Evolutionary conservation across 2,797 vertebrate species (phyloP).

Genomic region (Apodemus agrarius): DNA sequence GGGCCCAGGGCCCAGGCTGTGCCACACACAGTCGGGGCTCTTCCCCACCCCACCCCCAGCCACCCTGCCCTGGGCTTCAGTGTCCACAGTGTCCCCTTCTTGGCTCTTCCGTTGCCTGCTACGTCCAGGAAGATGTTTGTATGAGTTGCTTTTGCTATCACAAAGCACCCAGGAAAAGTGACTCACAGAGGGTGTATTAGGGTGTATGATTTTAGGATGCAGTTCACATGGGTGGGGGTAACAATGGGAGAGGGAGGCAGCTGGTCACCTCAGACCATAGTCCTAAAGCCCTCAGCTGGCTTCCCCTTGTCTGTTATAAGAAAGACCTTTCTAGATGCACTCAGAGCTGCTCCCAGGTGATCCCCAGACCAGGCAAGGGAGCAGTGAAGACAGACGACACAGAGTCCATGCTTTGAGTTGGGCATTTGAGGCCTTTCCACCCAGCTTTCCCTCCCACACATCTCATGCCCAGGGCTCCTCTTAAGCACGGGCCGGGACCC

Average conservation of each 20-base stretch:
- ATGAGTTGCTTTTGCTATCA: neutral
- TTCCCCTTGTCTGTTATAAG: neutral
- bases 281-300: neutral
- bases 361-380: neutral
- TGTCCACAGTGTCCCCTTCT: neutral
- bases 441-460: neutral
- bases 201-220: neutral
- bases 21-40: neutral
- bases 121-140: neutral
- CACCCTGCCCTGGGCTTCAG: neutral
- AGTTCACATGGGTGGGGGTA: neutral
- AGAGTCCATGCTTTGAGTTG: neutral
- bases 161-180: neutral
- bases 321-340: neutral
- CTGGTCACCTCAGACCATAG: neutral
- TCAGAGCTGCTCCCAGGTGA: neutral
- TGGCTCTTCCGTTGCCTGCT: neutral
- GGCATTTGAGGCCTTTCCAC: neutral
- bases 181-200: neutral
- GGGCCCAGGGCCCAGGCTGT: neutral
- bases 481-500: slow-evolving; percentile 35
- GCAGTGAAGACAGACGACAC: neutral
- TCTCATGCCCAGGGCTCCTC: neutral
- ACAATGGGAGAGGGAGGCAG: accelerated
- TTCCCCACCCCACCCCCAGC: neutral